phyloP scores from a whole-genome alignment of 2,888 invertebrate species.

The Drosophila affinis region DNA sequence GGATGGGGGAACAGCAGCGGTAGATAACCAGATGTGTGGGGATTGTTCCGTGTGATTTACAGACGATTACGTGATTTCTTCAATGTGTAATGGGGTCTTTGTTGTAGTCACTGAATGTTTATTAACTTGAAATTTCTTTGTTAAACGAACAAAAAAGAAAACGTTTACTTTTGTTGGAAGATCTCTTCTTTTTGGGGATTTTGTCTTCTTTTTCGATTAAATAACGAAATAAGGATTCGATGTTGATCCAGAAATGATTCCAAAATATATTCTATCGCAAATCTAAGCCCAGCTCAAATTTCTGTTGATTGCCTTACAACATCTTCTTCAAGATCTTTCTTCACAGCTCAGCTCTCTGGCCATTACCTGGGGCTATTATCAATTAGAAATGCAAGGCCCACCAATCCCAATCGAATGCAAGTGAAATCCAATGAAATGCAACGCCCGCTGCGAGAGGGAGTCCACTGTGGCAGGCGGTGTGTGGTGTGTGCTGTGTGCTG shows the following conservation, averaged over 20 bases:
- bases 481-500: conserved; percentile 3
- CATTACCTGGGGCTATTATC: conserved; percentile 33
- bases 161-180: background rate
- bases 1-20: conserved; percentile 12
- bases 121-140: conserved; percentile 10
- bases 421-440: conserved; percentile 28
- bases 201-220: no score
- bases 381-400: conserved; percentile 35
- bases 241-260: no score
- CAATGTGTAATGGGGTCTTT: conserved; percentile 20
- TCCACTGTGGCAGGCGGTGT: conserved; percentile 9
- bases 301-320: conserved; percentile 4
- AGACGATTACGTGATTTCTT: conserved; percentile 59
- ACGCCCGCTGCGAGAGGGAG: conserved; percentile 15
- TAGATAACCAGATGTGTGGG: conserved; percentile 12
- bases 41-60: conserved; percentile 60
- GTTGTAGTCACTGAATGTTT: conserved; percentile 19
- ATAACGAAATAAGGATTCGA: no score
- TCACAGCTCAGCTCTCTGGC: conserved; percentile 23
- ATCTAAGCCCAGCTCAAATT: background rate
- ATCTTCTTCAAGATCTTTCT: conserved; percentile 26
- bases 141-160: background rate
- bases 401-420: conserved; percentile 13
- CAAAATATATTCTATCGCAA: no score
- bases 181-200: background rate